Conservation (phyloP, 2,797 vertebrate genomes). For the Cyprinella venusta region DNA sequence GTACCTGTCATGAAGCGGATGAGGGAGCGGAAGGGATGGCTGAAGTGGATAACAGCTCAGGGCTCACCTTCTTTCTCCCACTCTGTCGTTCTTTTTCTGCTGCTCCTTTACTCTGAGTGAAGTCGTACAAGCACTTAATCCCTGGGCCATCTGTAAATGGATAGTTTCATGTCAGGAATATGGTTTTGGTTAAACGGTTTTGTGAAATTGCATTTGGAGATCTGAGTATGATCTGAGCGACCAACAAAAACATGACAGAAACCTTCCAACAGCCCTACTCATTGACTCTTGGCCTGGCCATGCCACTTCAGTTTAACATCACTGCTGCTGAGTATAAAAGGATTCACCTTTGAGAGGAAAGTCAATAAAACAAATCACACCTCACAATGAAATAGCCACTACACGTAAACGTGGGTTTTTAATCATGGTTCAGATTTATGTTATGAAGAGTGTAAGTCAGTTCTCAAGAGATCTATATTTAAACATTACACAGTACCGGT, state of each 20-base stretch:
- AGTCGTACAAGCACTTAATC: conserved; percentile 28
- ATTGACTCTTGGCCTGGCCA: background rate
- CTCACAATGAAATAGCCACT: conserved; percentile 11
- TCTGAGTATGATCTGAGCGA: conserved; percentile 21
- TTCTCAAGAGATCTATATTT: background rate
- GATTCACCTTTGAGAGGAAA: conserved; percentile 35
- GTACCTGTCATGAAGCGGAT: conserved; percentile 41
- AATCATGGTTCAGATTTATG: conserved; percentile 21
- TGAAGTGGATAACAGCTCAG: background rate
- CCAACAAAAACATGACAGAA: background rate
- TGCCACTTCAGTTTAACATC: conserved; percentile 30
- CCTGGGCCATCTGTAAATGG: conserved; percentile 17
- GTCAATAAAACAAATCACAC: conserved; percentile 31
- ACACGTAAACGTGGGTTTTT: conserved; percentile 16
- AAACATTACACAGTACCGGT: background rate
- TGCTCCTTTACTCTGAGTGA: background rate
- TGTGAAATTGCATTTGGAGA: conserved; percentile 32
- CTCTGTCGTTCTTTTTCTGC: conserved; percentile 8
- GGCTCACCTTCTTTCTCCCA: background rate
- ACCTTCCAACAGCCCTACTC: conserved; percentile 16
- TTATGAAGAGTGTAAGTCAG: background rate
- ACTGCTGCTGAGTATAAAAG: conserved; percentile 10
- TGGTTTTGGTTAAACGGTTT: conserved; percentile 36
- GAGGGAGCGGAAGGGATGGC: background rate
- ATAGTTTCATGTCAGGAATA: conserved; percentile 30